Base-by-base conservation (phyloP, 2,888 invertebrate genomes). In the Drosophila kuntzei region DNA sequence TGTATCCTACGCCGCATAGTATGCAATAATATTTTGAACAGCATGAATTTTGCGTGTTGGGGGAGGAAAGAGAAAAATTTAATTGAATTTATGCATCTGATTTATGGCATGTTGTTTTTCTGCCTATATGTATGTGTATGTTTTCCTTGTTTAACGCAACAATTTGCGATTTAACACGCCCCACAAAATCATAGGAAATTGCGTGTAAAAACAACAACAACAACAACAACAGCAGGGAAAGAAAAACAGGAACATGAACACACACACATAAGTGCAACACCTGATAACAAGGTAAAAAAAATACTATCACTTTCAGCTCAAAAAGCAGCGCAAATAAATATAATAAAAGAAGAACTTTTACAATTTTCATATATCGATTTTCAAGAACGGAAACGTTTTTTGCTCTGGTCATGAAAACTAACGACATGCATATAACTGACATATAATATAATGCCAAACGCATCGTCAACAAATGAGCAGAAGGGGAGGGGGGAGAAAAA, bases 341-440 rank as follows among this genome's bases (percentile, higher is more conserved):
- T 49, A 39, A 57, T 1, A 39, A 25, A 32, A 27, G 49, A 50
- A 60, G 81, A 84, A 53, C 67, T 76, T 79, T 71, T 61, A 72
- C 71, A 69, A 68, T 71, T 76, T 80, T 36, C 57, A 44, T 44
- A 46, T 87, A 82, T 82, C 72, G 88, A 82, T 82, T 82, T 87
- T 72, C 82, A 67, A 72, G 72, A 82, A 76, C 67, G 54, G 57
- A 57, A 43, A n/a, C 36, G 47, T 27, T 50, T 44, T 63, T 44
- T 51, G 46, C 59, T 53, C 54, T 57, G 69, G 88, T 61, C 80
- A 82, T 88, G 80, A 88, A 71, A 83, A 83, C 88, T 86, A 88
- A 83, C 88, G 88, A 75, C 83, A 88, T 88, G 83, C 88, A 83
- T 79, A 85, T 70, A 81, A 72, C 74, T 82, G 88, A 79, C 79